Evolutionary conservation across 2,113 vertebrate genomes (phyloP).

Genomic region (Delphinus delphis): DNA sequence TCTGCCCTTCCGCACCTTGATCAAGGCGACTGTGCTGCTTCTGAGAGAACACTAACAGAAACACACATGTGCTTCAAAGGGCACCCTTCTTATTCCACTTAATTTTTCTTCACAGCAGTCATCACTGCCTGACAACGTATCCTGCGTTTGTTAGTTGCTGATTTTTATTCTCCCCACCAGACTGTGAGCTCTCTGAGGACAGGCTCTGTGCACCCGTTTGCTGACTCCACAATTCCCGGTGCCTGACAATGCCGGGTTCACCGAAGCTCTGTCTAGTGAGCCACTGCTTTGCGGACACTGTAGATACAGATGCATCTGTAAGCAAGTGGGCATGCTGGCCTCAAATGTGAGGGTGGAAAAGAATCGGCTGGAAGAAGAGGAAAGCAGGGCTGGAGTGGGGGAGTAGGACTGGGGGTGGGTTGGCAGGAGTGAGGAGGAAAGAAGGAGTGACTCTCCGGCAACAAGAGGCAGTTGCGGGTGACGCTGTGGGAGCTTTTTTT

Average conservation of each 20-base stretch:
- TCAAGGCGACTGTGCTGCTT: background rate
- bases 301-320: background rate
- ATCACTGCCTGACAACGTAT: fast-evolving
- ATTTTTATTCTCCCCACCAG: background rate
- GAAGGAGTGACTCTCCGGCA: background rate
- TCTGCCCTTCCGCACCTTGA: background rate
- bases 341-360: background rate
- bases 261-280: background rate
- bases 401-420: too few species aligned
- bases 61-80: background rate
- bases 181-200: background rate
- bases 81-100: background rate
- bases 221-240: background rate
- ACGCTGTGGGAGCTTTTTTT: too few species aligned
- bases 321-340: fast-evolving
- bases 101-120: background rate
- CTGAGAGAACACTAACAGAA: background rate
- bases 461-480: background rate
- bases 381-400: background rate
- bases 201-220: background rate
- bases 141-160: background rate
- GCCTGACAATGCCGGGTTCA: background rate
- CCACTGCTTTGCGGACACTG: background rate
- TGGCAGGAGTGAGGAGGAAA: background rate
- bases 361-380: background rate